Conservation (phyloP, 2,888 invertebrate genomes). For the Drosophila helvetica region DNA sequence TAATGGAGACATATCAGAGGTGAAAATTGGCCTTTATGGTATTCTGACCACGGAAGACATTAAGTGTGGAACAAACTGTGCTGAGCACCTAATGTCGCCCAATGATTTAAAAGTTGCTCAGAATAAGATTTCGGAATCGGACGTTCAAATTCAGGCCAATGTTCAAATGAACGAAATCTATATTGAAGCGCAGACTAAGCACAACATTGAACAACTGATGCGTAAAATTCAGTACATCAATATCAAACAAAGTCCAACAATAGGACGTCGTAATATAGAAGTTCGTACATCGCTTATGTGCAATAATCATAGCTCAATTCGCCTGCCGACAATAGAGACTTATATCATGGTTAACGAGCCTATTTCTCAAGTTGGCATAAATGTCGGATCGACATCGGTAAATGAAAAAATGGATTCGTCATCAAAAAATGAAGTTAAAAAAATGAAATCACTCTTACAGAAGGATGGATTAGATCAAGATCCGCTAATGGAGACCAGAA, state of each 20-base stretch:
- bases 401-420: slow-evolving; percentile 10
- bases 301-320: slow-evolving; percentile 81
- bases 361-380: slow-evolving; percentile 37
- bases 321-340: slow-evolving; percentile 82
- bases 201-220: slow-evolving; percentile 93
- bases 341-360: slow-evolving; percentile 84
- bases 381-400: slow-evolving; percentile 13
- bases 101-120: slow-evolving; percentile 12
- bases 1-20: slow-evolving; percentile 83
- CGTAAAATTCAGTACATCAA: slow-evolving; percentile 96
- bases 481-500: slow-evolving; percentile 2
- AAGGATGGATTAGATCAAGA: slow-evolving; percentile 10
- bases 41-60: slow-evolving; percentile 79
- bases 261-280: slow-evolving; percentile 91
- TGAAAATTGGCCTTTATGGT: slow-evolving; percentile 78
- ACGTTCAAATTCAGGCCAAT: slow-evolving; percentile 90
- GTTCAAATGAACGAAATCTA: slow-evolving; percentile 89
- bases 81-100: slow-evolving; percentile 84
- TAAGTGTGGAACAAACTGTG: slow-evolving; percentile 82
- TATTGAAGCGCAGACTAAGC: slow-evolving; percentile 95
- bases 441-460: slow-evolving; percentile 18
- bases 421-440: slow-evolving; percentile 26
- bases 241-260: slow-evolving; percentile 95
- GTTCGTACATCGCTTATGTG: slow-evolving; percentile 82
- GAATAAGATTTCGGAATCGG: slow-evolving; percentile 82